Evolutionary conservation across 2,113 vertebrate species (phyloP), one percentile per base, ranked within the genome.

Genomic region (Plectropomus leopardus): DNA sequence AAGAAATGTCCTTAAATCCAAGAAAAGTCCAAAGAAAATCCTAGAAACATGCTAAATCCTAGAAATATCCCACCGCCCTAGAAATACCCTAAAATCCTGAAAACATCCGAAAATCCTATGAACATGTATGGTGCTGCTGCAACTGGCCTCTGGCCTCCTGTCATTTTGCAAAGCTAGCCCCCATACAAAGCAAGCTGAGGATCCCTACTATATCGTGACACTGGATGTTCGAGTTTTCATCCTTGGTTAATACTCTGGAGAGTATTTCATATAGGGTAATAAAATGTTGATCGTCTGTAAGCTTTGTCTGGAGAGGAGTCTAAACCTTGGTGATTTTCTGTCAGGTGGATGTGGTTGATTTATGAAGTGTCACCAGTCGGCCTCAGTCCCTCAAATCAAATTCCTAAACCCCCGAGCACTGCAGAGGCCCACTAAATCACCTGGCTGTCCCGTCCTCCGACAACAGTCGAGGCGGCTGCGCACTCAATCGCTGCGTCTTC

Each of bases 331-430:
- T 55, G 85, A 78, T 86, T 87, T 71, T 84, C 67, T 78, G 53
- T 76, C 76, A 79, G 67, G 1, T 42, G 59, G 60, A 76, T 50
- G 34, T 53, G 28, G 78, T 36, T 86, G 67, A 89, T 82, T 48
- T 71, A 89, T 86, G 59, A 80, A 82, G 76, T 79, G 79, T 70
- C 80, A 53, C 80, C 60, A 21, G 47, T 34, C 50, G 64, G 23
- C 61, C 55, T 75, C 23, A 3, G 57, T 17, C 69, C 63, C 67
- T 48, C 32, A 61, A 78, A 77, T 85, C 77, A 80, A 75, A 82
- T 70, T 51, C 57, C 59, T 48, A 40, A 71, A 74, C 75, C 80
- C 59, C 54, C 42, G 2, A 74, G 66, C 69, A 24, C 50, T 0
- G 19, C 8, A 1, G 50, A 70, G 50, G 58, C 17, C 4, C 72